phyloP scores from a whole-genome alignment of 2,113 vertebrate genomes.

The Anguilla japonica region DNA sequence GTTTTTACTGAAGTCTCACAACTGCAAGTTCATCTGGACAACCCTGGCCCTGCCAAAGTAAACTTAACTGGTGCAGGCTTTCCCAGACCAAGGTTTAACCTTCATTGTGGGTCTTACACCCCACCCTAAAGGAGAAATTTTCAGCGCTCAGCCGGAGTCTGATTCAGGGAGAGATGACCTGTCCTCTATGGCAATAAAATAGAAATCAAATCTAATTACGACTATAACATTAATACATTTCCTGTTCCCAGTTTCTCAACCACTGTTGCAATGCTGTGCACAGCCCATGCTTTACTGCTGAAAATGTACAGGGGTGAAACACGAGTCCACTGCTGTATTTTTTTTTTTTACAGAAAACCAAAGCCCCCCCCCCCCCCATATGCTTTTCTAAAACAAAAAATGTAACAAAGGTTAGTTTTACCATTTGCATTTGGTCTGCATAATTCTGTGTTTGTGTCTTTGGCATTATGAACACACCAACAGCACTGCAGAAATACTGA shows the following conservation, averaged over 20 bases:
- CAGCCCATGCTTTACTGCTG: not conserved
- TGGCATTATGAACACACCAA: too few species aligned
- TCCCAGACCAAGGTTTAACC: slow-evolving; percentile 49
- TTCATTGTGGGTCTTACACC: slow-evolving; percentile 64
- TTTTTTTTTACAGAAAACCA: not conserved
- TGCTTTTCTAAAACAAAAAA: not conserved
- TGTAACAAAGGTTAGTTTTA: not conserved
- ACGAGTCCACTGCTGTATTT: not conserved
- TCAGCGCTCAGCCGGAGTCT: slow-evolving; percentile 40
- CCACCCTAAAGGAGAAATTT: slow-evolving; percentile 63
- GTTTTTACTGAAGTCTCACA: not conserved
- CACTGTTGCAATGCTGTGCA: not conserved
- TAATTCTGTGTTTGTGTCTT: too few species aligned
- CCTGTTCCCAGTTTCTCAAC: not conserved
- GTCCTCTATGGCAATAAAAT: slow-evolving; percentile 20
- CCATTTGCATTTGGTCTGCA: not conserved
- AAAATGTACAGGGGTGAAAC: not conserved
- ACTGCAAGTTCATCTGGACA: slow-evolving; percentile 21
- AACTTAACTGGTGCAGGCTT: slow-evolving; percentile 55
- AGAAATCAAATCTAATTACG: not conserved
- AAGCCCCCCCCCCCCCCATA: not conserved
- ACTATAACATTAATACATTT: slow-evolving; percentile 15
- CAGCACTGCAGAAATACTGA: not conserved
- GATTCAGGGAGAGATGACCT: slow-evolving; percentile 10
- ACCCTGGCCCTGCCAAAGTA: slow-evolving; percentile 45